Base-by-base conservation (phyloP, 35 echinoderm and acorn worm species). In the Ophiothrix spiculata region DNA sequence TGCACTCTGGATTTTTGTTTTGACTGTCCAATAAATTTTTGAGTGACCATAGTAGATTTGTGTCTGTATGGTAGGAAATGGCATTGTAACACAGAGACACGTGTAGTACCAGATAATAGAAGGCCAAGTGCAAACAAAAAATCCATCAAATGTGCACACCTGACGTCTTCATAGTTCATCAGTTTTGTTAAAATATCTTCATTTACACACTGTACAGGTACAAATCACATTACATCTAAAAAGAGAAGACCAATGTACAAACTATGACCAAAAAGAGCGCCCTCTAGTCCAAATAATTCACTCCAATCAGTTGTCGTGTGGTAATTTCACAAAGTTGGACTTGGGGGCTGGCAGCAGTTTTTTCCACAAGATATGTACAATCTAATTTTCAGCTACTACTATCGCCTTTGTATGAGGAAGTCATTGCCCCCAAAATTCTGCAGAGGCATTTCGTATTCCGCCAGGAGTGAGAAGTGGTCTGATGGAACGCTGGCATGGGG, bases 391-490 rank as follows among this genome's bases (percentile, higher is more conserved):
- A 69, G 60, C 60, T 69, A n/a, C 8, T 69, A 69, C 60, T 69
- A 69, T 69, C 60, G 60, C 60, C 60, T 15, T 69, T 15, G 29
- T 69, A 69, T 69, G 41, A 80, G 29, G 31, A 33, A 33, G 80
- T 82, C 41, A 56, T 82, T 82, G 12, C 38, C 42, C 19, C 41
- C 41, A 13, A 80, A 80, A 33, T 82, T 31, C 31, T 42, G 33
- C 19, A 82, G 81, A 81, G 96, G 96, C 96, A 99, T 99, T 80
- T 99, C 96, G 75, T 94, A 99, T 81, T 99, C 96, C 3, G 84
- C 64, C 60, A 99, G 83, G 15, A 98, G 79, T 8, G 95, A 93
- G 75, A 98, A 98, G 84, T 98, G 95, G 46, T 98, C 95, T 31
- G 95, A 98, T 1, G 89, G 85, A 32, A 98, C 78, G 34, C 92